Conservation (phyloP, 2,113 vertebrate genomes). For the Tretioscincus oriximinensis region DNA sequence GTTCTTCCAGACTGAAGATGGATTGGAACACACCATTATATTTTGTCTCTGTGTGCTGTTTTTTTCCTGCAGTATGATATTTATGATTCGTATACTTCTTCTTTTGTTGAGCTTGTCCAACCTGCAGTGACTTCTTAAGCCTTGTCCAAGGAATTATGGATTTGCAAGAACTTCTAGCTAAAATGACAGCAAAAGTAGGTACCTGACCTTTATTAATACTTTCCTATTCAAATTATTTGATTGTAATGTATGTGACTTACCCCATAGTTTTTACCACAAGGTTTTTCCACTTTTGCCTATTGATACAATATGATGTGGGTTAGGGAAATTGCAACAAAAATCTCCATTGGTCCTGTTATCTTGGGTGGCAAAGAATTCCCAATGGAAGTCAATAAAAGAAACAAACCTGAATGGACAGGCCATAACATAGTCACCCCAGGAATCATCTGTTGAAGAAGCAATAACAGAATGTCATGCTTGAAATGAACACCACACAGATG, state of each 20-base stretch:
- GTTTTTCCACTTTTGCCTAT: constrained; percentile 42
- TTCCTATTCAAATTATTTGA: constrained; percentile 32
- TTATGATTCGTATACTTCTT: constrained; percentile 59
- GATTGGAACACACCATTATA: neutral
- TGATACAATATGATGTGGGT: neutral
- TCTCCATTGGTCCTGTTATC: too few relatives aligned
- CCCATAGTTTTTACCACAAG: constrained; percentile 12
- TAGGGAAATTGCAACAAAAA: too few relatives aligned
- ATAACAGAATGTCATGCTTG: too few relatives aligned
- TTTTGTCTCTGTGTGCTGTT: neutral
- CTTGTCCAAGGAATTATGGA: constrained; percentile 99
- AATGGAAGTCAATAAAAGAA: too few relatives aligned
- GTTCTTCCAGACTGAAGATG: neutral
- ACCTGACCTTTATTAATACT: constrained; percentile 37
- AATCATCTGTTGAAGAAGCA: too few relatives aligned
- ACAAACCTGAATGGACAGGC: too few relatives aligned
- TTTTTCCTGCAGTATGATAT: constrained; percentile 30
- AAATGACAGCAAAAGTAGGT: constrained; percentile 96
- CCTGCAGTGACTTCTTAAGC: constrained; percentile 97
- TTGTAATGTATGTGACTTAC: constrained; percentile 12
- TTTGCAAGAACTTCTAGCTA: constrained; percentile 94
- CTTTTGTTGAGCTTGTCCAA: constrained; percentile 90
- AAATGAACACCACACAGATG: too few relatives aligned
- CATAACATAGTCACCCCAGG: too few relatives aligned
- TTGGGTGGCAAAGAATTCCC: too few relatives aligned